These are phyloP conservation scores for Sapayoa aenigma DNA, from an alignment of 2,113 vertebrate species.

Conservation along the genomic window DNA sequence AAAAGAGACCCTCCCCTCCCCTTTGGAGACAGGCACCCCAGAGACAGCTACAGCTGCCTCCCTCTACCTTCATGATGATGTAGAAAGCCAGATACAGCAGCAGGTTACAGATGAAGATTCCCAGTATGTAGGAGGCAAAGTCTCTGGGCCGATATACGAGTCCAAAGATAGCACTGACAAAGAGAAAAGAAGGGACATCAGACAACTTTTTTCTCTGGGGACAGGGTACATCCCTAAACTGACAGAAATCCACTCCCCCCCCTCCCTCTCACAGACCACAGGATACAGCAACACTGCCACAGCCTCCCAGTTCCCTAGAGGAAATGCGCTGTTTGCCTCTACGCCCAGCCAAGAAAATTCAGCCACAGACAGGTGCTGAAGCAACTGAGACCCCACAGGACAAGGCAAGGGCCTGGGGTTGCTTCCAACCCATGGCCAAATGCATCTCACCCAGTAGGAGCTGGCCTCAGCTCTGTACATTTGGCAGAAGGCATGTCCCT, in stretches of 20 bases:
- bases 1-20: not conserved
- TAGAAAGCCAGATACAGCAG: slow-evolving; percentile 83
- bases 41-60: not conserved
- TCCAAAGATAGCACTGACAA: slow-evolving; percentile 75
- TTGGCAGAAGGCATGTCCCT: not conserved
- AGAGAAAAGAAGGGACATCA: not conserved
- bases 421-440: not conserved
- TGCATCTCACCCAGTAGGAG: rapidly evolving
- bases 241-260: not conserved
- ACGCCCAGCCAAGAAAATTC: not conserved
- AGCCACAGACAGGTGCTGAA: not conserved
- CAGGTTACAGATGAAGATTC: slow-evolving; percentile 83
- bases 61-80: slow-evolving; percentile 84
- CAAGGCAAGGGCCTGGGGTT: not conserved
- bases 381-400: not conserved
- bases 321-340: not conserved
- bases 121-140: slow-evolving; percentile 81
- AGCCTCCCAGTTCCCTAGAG: not conserved
- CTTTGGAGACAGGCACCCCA: not conserved
- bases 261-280: not conserved
- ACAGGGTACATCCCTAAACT: not conserved
- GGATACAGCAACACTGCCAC: not conserved
- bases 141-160: slow-evolving; percentile 77
- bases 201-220: not conserved
- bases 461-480: not conserved